A percentile compares a stretch with the other conserved stretches of the same genome.
These are phyloP conservation scores for Actenoides lindsayi DNA, from an alignment of 2,113 vertebrate genomes.

Conservation along the genomic window DNA sequence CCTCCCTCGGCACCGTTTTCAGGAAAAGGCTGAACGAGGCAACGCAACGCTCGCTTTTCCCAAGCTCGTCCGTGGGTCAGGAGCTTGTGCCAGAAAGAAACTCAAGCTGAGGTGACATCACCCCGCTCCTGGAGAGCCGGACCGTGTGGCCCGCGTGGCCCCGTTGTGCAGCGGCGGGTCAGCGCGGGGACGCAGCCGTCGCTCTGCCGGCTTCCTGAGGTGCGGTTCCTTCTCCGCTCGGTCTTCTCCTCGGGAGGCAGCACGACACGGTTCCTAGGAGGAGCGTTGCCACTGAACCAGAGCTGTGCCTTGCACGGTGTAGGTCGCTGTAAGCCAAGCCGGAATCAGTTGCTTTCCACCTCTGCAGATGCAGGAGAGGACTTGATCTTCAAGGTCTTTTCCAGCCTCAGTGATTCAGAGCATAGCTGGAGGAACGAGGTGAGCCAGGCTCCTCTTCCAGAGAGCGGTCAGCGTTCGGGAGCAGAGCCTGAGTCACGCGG, in stretches of 20 bases:
- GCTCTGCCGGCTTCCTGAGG: neutral
- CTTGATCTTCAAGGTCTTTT: neutral
- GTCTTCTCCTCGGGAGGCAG: neutral
- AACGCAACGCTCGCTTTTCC: neutral
- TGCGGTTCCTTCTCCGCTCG: neutral
- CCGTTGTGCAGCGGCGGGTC: rapidly evolving
- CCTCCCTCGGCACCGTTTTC: neutral
- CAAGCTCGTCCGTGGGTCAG: neutral
- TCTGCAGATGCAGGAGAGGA: neutral
- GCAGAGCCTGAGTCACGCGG: too few relatives aligned
- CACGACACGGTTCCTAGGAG: neutral
- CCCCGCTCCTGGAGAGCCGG: neutral
- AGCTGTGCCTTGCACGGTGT: rapidly evolving
- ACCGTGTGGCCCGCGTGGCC: neutral
- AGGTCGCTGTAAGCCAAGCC: too few relatives aligned
- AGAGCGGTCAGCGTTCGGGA: too few relatives aligned
- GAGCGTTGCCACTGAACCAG: rapidly evolving
- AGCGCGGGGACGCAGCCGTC: rapidly evolving
- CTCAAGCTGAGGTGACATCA: neutral
- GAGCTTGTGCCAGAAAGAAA: neutral
- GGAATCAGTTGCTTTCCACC: neutral
- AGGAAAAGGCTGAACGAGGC: neutral
- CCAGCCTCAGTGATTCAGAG: neutral
- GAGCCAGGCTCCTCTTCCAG: too few relatives aligned
- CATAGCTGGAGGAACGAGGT: too few relatives aligned